A percentile compares a stretch with the other conserved stretches of the same genome.
Conservation (phyloP, 1,140 invertebrate genomes). For the Aphaenogaster ashmeadi region DNA sequence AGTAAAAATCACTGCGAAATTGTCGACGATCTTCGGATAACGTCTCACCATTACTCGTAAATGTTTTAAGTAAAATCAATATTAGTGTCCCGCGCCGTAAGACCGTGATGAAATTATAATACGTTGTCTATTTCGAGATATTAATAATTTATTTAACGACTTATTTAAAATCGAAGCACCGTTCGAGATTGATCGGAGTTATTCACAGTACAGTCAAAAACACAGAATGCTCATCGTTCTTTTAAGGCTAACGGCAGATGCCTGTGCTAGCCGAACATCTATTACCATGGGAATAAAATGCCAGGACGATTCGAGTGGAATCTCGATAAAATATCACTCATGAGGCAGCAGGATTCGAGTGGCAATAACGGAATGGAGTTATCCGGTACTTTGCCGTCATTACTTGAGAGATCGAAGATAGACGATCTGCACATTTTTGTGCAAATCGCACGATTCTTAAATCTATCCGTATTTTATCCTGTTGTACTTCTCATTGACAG, state of each 20-base stretch:
- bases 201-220: neutral
- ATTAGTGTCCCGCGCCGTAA: neutral
- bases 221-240: neutral
- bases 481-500: neutral
- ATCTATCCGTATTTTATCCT: neutral
- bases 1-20: conserved; percentile 49
- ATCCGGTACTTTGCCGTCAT: conserved; percentile 58
- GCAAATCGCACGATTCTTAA: conserved; percentile 9
- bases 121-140: neutral
- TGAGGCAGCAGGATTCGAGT: conserved; percentile 49
- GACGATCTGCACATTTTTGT: neutral
- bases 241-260: conserved; percentile 28
- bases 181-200: conserved; percentile 5
- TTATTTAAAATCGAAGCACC: neutral
- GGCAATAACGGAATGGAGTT: conserved; percentile 63
- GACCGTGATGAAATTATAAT: neutral
- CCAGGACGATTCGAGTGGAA: conserved; percentile 53
- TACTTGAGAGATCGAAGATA: conserved; percentile 25
- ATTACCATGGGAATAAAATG: conserved; percentile 75
- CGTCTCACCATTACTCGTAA: neutral
- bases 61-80: neutral
- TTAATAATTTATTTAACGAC: conserved; percentile 11
- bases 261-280: conserved; percentile 34
- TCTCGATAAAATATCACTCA: conserved; percentile 74
- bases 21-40: conserved; percentile 8